phyloP scores from a whole-genome alignment of 2,797 vertebrate genomes.

The Mionectes olivaceus region DNA sequence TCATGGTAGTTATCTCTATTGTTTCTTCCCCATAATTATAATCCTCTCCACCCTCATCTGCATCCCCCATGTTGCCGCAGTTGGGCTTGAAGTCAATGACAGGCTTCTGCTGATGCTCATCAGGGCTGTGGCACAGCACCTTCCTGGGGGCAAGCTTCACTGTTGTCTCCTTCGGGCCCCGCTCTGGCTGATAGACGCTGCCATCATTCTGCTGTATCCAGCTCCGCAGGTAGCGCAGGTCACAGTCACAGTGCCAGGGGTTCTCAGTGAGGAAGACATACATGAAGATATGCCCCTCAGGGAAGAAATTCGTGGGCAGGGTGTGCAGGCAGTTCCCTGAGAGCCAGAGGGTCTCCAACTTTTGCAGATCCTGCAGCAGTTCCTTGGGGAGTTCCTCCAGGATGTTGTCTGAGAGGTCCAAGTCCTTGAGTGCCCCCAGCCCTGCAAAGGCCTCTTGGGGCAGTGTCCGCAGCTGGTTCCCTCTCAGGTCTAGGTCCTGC shows the following conservation, averaged over 20 bases:
- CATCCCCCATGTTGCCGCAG: not conserved
- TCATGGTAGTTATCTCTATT: rapidly evolving
- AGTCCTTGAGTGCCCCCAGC: conserved; percentile 77
- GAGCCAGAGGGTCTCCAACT: conserved; percentile 83
- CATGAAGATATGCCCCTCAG: not conserved
- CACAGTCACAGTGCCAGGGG: conserved; percentile 42
- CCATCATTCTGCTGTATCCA: not conserved
- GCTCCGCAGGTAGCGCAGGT: conserved; percentile 5
- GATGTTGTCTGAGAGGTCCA: conserved; percentile 91
- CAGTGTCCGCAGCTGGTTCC: conserved; percentile 86
- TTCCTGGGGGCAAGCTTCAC: not conserved
- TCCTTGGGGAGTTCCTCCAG: conserved; percentile 85
- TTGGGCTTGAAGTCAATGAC: not conserved
- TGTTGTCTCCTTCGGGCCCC: not conserved
- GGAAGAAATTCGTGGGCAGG: conserved; percentile 16
- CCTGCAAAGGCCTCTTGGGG: conserved; percentile 83
- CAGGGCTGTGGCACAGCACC: conserved; percentile 41
- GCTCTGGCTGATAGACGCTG: conserved; percentile 11
- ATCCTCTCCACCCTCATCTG: not conserved
- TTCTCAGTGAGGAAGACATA: conserved; percentile 58
- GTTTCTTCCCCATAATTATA: not conserved
- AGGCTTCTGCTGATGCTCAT: not conserved
- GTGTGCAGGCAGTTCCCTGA: conserved; percentile 73
- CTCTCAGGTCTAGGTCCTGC: conserved; percentile 88
- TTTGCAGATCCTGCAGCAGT: conserved; percentile 82